Evolutionary conservation across 2,797 vertebrate species (phyloP), one percentile per base, ranked within the genome.

Genomic region (Zalophus californianus): DNA sequence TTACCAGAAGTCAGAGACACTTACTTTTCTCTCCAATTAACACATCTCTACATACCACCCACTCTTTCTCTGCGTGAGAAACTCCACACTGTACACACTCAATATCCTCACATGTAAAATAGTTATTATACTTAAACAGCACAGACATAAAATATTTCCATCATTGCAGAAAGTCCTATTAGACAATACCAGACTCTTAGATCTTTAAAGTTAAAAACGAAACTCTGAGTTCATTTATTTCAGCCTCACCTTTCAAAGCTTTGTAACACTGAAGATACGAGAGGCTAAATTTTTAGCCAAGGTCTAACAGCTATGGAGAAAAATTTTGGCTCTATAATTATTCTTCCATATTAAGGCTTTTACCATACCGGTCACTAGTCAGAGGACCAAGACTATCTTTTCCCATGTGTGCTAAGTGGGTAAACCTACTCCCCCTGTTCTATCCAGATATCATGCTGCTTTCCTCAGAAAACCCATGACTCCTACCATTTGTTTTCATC

Each of bases 211-310:
- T 20, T 70, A 83, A 89, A 79, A 89, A 89, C 79, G 64, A 73
- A 62, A 68, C 25, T 86, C 4, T 14, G 41, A 52, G 73, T 82
- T 90, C 44, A 64, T 79, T 50, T 44, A 83, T 56, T 90, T 80
- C 25, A 73, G 44, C 38, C 35, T 80, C 29, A 79, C 7, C 56
- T 96, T 93, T 84, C 70, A 75, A 96, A 96, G 35, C 64, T 44
- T 77, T 2, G 23, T 6, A 87, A 93, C 21, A 44, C 0, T 38
- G 2, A 75, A 91, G 32, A 62, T 68, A 38, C 16, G 0, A 77
- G 12, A 87, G 21, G 21, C 23, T 84, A 41, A 25, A 62, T 54
- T 73, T 92, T 84, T 80, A 52, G 50, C 25, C 68, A 87, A 84
- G 25, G n/a, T 75, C 41, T 88, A 41, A 68, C 4, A 62, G 38